Evolutionary conservation across 1,140 invertebrate genomes (phyloP).

Genomic region (Dendrolimus punctatus): DNA sequence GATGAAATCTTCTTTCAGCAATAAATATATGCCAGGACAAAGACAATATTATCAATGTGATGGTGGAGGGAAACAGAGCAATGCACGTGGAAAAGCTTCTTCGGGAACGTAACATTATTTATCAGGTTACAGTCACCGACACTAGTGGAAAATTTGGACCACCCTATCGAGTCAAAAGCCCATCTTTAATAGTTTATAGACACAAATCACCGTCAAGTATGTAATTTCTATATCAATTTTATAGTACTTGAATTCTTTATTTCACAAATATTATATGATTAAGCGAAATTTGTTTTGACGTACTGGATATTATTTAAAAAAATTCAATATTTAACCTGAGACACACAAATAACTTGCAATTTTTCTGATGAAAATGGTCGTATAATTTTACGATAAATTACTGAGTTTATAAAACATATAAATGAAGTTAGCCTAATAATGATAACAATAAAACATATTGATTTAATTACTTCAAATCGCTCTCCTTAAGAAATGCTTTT

Average conservation of each 20-base stretch:
- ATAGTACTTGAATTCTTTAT: no score
- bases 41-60: slow-evolving; percentile 32
- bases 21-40: slow-evolving; percentile 43
- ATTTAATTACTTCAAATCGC: no score
- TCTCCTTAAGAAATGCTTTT: no score
- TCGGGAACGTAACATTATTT: slow-evolving; percentile 38
- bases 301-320: not conserved
- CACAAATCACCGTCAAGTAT: slow-evolving; percentile 28
- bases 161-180: slow-evolving; percentile 13
- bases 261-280: not conserved
- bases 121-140: slow-evolving; percentile 30
- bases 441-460: no score
- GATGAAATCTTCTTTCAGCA: slow-evolving; percentile 25
- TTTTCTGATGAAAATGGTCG: no score
- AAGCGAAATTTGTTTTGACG: not conserved
- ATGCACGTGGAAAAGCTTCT: slow-evolving; percentile 46
- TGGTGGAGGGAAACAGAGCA: slow-evolving; percentile 34
- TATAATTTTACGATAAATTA: no score
- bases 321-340: no score
- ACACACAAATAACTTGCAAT: no score
- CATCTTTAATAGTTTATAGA: slow-evolving; percentile 5
- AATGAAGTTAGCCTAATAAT: no score
- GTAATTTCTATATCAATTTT: slow-evolving; percentile 3
- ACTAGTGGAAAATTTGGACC: slow-evolving; percentile 6
- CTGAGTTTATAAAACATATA: no score